Conservation (phyloP, 2,888 invertebrate genomes). For the Diloba caeruleocephala region DNA sequence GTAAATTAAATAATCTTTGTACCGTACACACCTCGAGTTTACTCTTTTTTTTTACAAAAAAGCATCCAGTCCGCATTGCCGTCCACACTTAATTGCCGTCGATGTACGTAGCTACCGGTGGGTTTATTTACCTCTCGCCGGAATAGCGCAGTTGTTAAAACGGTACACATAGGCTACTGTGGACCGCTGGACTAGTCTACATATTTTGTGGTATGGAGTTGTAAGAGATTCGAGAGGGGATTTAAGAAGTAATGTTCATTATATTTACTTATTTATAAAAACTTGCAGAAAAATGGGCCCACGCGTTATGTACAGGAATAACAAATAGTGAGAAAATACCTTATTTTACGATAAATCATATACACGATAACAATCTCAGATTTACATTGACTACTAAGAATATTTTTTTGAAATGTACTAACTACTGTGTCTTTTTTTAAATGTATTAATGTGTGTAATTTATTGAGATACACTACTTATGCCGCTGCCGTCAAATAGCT, state of each 20-base stretch:
- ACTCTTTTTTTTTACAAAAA: constrained; percentile 16
- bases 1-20: constrained; percentile 22
- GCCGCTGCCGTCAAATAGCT: no score
- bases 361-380: no score
- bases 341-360: no score
- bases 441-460: no score
- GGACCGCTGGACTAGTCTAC: constrained; percentile 51
- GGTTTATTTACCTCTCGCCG: constrained; percentile 56
- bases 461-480: no score
- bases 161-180: constrained; percentile 57
- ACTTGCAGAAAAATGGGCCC: no score
- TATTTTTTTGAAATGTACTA: no score
- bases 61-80: constrained; percentile 20
- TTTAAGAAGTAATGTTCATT: background rate
- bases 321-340: no score
- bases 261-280: background rate
- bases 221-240: constrained; percentile 10
- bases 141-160: constrained; percentile 57
- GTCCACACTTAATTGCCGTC: constrained; percentile 34
- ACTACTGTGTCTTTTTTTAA: no score
- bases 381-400: no score
- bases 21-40: constrained; percentile 12
- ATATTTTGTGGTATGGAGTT: constrained; percentile 35
- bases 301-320: no score
- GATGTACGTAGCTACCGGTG: constrained; percentile 45